Base-by-base conservation (phyloP, 1,140 invertebrate genomes). In the Drosophila gunungcola region DNA sequence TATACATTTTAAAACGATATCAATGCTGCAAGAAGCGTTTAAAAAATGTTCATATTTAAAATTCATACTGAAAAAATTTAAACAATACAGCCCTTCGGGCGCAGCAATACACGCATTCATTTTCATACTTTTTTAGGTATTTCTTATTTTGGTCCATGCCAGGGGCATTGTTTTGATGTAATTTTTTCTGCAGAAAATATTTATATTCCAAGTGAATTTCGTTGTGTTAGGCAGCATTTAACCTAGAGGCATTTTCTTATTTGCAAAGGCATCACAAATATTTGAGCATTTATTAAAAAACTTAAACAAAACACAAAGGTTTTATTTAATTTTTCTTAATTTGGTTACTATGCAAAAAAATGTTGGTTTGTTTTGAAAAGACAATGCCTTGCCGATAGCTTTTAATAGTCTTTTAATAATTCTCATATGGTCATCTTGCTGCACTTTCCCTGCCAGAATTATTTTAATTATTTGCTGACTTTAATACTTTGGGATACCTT, bases 401-500 rank as follows among this genome's bases (percentile, higher is more conserved):
- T 56, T 48, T 0, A 10, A 27, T 27, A 36, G 16, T 21, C n/a
- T 65, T n/a, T 29, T 21, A 42, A 52, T 65, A 34, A 34, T 27
- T 0, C 36, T 7, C 41, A 38, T 21, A 39, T 4, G 38, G 3
- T 9, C 6, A 48, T 6, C 5, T 27, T 2, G 11, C 5, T 9
- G 12, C 43, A 13, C 27, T 13, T 16, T n/a, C 25, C 45, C 16
- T 10, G 2, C 25, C 45, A 16, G 58, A 65, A 13, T 54, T 54
- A 32, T 10, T 54, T 60, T 73, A 61, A 56, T 79, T 84, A 56
- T 67, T 67, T 34, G 61, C 67, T 73, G 58, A 73, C 67, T 61
- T 84, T 84, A 80, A 84, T 84, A 73, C 73, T 70, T 49, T 39
- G 7, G n/a, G 25, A 25, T 32, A 58, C 34, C 9, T 45, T 51